These are phyloP conservation scores for Glossophaga mutica DNA, from an alignment of 2,797 vertebrate species.

Conservation along the genomic window DNA sequence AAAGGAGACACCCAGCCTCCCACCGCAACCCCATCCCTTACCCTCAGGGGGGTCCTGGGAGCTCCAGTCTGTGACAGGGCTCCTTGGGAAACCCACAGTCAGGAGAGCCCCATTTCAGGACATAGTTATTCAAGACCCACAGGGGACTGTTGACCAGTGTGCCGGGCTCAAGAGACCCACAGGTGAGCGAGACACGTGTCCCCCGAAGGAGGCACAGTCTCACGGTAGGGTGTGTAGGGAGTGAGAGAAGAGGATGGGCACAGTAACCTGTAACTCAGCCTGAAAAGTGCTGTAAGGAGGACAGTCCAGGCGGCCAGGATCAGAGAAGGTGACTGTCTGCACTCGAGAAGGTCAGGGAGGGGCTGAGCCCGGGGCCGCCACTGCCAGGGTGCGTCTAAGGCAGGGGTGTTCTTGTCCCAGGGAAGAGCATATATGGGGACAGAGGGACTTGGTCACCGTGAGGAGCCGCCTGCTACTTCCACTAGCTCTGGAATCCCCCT, in stretches of 20 bases:
- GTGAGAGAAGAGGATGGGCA: too few species aligned
- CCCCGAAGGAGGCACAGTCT: neutral
- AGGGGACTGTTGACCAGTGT: neutral
- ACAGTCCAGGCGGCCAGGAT: fast-evolving
- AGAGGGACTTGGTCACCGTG: neutral
- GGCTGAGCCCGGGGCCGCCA: neutral
- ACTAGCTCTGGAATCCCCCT: neutral
- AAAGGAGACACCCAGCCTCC: neutral
- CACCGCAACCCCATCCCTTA: neutral
- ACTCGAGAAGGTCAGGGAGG: neutral
- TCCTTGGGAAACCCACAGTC: neutral
- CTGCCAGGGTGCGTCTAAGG: neutral
- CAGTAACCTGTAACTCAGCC: neutral
- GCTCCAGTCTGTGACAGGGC: neutral
- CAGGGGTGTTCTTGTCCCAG: neutral
- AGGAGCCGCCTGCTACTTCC: neutral
- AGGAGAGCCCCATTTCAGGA: neutral
- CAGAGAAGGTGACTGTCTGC: neutral
- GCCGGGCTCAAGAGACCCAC: neutral
- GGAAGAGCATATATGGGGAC: neutral
- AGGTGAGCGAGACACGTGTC: neutral
- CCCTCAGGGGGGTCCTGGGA: neutral
- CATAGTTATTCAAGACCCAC: neutral
- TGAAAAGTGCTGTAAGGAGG: neutral
- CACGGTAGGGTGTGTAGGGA: fast-evolving